Evolutionary conservation across 37 sponge, comb jelly and placozoan species (phyloP), one percentile per base, ranked within the genome.

Genomic region (Cliona cf. orientalis): DNA sequence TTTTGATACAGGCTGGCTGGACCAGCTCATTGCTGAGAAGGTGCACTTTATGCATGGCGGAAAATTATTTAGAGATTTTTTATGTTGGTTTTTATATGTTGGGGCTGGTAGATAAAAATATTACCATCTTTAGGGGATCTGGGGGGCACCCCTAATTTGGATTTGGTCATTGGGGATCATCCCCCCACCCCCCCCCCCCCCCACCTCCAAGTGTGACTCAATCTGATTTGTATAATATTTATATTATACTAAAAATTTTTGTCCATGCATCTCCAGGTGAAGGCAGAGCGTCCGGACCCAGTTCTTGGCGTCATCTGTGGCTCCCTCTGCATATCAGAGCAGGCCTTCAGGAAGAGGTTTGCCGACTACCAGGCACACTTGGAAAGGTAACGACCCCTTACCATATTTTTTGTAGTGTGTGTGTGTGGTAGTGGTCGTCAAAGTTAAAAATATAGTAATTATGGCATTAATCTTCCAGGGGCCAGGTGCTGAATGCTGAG

Each of bases 1-100:
- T 64, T 87, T 96, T 68, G 82, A 91, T 79, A 98, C 96, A 0
- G 91, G 88, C 19, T 98, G 99, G 99, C 84, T 98, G 67, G 99
- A 98, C 70, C 72, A 80, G 73, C 94, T 98, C 76, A 98, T 98
- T 39, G 87, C 95, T 31, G 87, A 83, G 72, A 93, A 93, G 86
- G 80, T 94, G 38, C 78, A 80, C 66, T 37, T 87, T 87, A 17
- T 17, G 17, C n/a, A n/a, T n/a, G n/a, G n/a, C n/a, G n/a, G n/a
- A n/a, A n/a, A n/a, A n/a, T n/a, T n/a, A n/a, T n/a, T n/a, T n/a
- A n/a, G 55, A 49, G 11, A 17, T 49, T 11, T 11, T 11, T 11
- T 11, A 49, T 11, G 55, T 49, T 11, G 11, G 55, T 49, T 49
- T 49, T 17, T 49, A 11, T 49, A 17, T 49, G 55, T 19, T 49